A percentile compares a stretch with the other conserved stretches of the same genome.
Conservation (phyloP, 2,113 vertebrate species). For the Psilopsiagon aymara region DNA sequence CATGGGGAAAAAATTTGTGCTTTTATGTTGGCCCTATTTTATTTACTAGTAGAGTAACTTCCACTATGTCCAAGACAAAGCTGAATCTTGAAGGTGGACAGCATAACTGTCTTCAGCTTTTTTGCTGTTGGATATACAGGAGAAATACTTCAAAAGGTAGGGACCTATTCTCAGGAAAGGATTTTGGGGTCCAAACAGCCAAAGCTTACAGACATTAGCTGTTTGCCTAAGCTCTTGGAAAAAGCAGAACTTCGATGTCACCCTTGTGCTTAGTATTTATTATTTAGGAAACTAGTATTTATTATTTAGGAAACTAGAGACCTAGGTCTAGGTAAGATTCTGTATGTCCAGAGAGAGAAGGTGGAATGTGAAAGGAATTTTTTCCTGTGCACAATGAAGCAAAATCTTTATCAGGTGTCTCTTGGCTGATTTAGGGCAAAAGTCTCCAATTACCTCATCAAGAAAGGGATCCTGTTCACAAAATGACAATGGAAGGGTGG, state of each 20-base stretch:
- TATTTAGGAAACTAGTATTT: not conserved
- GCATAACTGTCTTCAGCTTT: not conserved
- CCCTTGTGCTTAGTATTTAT: not conserved
- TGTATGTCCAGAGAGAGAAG: not conserved
- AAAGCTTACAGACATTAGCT: not conserved
- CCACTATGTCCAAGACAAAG: not conserved
- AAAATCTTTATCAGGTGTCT: not conserved
- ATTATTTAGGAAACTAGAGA: not conserved
- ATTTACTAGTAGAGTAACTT: not conserved
- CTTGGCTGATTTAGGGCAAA: not conserved
- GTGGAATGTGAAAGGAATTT: not conserved
- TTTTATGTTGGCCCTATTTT: not conserved
- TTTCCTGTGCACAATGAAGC: fast-evolving
- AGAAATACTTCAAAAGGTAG: not conserved
- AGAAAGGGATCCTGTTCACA: not conserved
- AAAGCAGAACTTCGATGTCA: not conserved
- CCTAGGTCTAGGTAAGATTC: not conserved
- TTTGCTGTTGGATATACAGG: not conserved
- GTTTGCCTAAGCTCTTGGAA: not conserved
- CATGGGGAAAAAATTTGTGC: not conserved
- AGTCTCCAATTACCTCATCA: not conserved
- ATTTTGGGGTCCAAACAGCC: not conserved
- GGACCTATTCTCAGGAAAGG: not conserved
- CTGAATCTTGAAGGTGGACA: not conserved
- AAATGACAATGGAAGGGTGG: fast-evolving